Evolutionary conservation across 2,888 invertebrate species (phyloP).

Genomic region (Chloroclystis v-ata): DNA sequence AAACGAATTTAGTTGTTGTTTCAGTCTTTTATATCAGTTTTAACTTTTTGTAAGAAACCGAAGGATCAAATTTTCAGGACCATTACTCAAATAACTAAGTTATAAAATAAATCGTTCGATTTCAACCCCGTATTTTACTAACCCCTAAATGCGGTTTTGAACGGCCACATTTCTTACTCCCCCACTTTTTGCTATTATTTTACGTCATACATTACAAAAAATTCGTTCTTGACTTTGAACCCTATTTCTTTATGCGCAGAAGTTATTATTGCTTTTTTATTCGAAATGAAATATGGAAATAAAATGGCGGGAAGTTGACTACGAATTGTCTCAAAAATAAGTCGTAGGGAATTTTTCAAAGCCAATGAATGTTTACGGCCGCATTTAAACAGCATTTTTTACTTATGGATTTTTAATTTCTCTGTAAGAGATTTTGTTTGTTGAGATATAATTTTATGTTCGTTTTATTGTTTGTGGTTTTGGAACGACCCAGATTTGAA

Average conservation of each 20-base stretch:
- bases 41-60: not conserved
- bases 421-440: constrained; percentile 39
- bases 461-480: constrained; percentile 36
- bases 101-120: constrained; percentile 37
- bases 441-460: constrained; percentile 40
- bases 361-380: constrained; percentile 66
- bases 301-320: constrained; percentile 67
- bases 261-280: constrained; percentile 2
- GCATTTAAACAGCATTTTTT: constrained; percentile 40
- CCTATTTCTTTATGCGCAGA: constrained; percentile 4
- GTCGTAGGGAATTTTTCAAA: constrained; percentile 53
- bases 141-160: constrained; percentile 57
- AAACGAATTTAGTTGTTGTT: too few relatives aligned
- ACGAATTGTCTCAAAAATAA: constrained; percentile 63
- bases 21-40: not conserved
- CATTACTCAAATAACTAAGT: constrained; percentile 16
- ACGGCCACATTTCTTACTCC: constrained; percentile 58
- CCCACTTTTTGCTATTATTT: constrained; percentile 53
- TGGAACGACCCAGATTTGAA: constrained; percentile 25
- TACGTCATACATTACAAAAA: constrained; percentile 40
- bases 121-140: constrained; percentile 44
- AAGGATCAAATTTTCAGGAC: not conserved
- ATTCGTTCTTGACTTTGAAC: constrained; percentile 3
- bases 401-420: constrained; percentile 38
- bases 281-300: constrained; percentile 57